Evolutionary conservation across 37 sponge, comb jelly and placozoan genomes (phyloP).

Genomic region (Mnemiopsis leidyi): DNA sequence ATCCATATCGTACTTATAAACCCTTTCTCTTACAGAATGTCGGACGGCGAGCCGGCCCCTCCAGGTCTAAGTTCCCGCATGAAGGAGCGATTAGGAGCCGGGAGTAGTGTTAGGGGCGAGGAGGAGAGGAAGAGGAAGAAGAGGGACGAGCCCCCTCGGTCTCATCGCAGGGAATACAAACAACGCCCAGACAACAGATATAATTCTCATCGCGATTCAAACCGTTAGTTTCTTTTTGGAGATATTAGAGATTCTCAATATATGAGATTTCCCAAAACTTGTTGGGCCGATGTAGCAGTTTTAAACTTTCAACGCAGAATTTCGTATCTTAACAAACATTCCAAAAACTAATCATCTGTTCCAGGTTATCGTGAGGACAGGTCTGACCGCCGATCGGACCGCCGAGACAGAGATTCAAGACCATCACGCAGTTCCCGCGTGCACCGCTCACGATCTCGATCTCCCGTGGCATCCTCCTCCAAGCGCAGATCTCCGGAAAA

Average conservation of each 20-base stretch:
- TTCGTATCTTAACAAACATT: too few relatives aligned
- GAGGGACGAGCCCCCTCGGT: neutral
- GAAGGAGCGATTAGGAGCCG: neutral
- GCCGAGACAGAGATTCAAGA: neutral
- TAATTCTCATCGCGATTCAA: neutral
- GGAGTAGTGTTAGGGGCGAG: neutral
- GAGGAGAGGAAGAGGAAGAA: constrained; percentile 44
- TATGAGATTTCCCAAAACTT: too few relatives aligned
- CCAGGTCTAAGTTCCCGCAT: constrained; percentile 37
- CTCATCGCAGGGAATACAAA: neutral
- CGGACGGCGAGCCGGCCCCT: constrained; percentile 53
- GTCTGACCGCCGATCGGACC: neutral
- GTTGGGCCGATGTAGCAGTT: too few relatives aligned
- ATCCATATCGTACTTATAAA: too few relatives aligned
- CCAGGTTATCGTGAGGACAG: neutral
- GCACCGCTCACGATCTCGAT: neutral
- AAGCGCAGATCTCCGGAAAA: neutral
- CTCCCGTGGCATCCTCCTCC: neutral
- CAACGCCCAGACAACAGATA: neutral
- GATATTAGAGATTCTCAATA: too few relatives aligned
- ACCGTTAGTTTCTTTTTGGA: too few relatives aligned
- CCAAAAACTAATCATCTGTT: too few relatives aligned
- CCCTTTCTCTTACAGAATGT: neutral
- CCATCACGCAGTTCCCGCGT: neutral
- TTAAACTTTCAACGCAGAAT: too few relatives aligned